These are phyloP conservation scores for Tribolium madens DNA, from an alignment of 1,140 invertebrate species.

Conservation along the genomic window DNA sequence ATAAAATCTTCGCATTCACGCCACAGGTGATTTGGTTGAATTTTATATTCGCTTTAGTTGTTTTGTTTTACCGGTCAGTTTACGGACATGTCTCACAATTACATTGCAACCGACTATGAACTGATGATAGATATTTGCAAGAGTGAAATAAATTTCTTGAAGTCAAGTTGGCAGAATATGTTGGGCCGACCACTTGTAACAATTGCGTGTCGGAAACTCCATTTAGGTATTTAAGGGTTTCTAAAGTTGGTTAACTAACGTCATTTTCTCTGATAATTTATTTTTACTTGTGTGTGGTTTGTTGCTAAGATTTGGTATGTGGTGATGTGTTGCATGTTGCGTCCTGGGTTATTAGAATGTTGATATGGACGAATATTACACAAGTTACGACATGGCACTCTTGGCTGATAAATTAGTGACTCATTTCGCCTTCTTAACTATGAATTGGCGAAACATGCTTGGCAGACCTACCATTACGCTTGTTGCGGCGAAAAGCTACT, in stretches of 20 bases:
- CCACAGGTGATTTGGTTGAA: slow-evolving; percentile 88
- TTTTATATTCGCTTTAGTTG: slow-evolving; percentile 60
- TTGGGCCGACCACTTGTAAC: slow-evolving; percentile 91
- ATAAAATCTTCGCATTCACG: slow-evolving; percentile 97
- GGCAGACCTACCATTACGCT: slow-evolving; percentile 90
- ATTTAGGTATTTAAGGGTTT: slow-evolving; percentile 83
- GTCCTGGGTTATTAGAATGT: slow-evolving; percentile 77
- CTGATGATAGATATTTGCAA: slow-evolving; percentile 97
- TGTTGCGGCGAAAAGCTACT: slow-evolving; percentile 81
- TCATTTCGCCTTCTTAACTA: slow-evolving; percentile 91
- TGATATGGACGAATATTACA: slow-evolving; percentile 94
- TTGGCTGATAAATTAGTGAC: slow-evolving; percentile 89
- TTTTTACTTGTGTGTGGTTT: slow-evolving; percentile 45
- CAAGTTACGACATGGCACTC: slow-evolving; percentile 89
- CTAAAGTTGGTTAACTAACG: background rate
- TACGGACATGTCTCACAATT: slow-evolving; percentile 95
- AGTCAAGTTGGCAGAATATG: slow-evolving; percentile 95
- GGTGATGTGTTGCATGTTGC: slow-evolving; percentile 61
- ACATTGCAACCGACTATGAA: slow-evolving; percentile 96
- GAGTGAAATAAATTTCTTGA: slow-evolving; percentile 96
- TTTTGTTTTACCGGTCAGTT: slow-evolving; percentile 76
- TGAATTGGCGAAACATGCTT: slow-evolving; percentile 92
- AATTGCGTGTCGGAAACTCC: slow-evolving; percentile 87
- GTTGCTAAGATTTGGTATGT: slow-evolving; percentile 49
- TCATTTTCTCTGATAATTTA: background rate